Conservation (phyloP, 2,113 vertebrate species). For the Coracopsis vasa region DNA sequence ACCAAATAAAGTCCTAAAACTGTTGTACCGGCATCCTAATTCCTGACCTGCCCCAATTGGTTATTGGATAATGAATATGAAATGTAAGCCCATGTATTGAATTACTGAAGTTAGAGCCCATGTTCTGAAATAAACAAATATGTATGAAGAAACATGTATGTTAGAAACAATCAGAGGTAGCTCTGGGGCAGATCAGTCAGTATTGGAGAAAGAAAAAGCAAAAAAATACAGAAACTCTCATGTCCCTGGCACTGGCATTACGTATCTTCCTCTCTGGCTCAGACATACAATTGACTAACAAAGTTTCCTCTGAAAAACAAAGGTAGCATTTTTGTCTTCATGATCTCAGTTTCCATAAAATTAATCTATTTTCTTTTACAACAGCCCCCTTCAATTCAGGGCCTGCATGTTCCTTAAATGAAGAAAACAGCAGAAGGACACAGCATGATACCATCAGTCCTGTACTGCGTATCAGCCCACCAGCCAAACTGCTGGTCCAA, state of each 20-base stretch:
- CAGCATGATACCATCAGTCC: fast-evolving
- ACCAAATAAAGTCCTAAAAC: not conserved
- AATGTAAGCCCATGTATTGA: not conserved
- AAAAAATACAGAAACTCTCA: not conserved
- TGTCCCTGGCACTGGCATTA: not conserved
- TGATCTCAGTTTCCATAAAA: not conserved
- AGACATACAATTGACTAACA: not conserved
- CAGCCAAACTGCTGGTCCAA: not conserved
- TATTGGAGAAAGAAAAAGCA: not conserved
- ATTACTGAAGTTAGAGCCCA: not conserved
- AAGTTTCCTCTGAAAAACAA: not conserved
- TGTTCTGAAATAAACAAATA: not conserved
- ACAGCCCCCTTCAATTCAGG: not conserved
- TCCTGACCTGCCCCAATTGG: not conserved
- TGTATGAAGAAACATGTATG: fast-evolving
- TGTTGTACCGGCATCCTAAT: not conserved
- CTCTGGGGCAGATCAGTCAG: not conserved
- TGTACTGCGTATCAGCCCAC: fast-evolving
- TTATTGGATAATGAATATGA: not conserved
- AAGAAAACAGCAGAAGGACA: not conserved
- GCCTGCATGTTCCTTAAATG: not conserved
- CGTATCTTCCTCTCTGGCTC: not conserved
- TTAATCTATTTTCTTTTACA: not conserved
- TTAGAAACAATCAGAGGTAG: not conserved
- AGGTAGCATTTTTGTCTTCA: not conserved